Conservation (phyloP, 2,888 invertebrate genomes). For the Pocota personata region DNA sequence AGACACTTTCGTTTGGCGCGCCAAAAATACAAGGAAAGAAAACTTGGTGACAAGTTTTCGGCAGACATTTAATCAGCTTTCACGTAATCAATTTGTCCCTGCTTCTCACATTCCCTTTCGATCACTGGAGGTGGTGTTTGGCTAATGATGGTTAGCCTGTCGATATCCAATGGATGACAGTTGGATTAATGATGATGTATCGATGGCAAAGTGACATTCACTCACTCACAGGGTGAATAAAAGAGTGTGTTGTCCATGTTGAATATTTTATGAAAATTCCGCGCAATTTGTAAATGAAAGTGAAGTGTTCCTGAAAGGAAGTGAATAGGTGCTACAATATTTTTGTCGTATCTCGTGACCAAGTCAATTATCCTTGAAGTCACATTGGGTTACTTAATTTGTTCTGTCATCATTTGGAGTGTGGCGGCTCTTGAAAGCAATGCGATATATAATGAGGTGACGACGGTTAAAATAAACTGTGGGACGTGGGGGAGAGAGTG, state of each 20-base stretch:
- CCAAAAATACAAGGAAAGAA: conserved; percentile 12
- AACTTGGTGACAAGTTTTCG: conserved; percentile 69
- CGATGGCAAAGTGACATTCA: conserved; percentile 13
- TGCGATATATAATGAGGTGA: conserved; percentile 66
- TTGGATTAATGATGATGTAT: conserved; percentile 73
- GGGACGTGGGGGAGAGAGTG: background rate
- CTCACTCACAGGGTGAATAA: background rate
- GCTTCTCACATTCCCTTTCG: background rate
- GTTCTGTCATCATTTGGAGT: conserved; percentile 25
- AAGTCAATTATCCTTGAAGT: conserved; percentile 65
- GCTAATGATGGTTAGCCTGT: conserved; percentile 63
- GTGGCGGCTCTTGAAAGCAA: background rate
- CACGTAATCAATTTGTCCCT: conserved; percentile 72
- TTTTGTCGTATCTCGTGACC: conserved; percentile 52
- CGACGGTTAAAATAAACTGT: conserved; percentile 50
- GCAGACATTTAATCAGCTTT: conserved; percentile 72
- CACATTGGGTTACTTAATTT: conserved; percentile 32
- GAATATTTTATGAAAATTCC: conserved; percentile 58
- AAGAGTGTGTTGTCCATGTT: conserved; percentile 7
- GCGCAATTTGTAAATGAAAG: conserved; percentile 53
- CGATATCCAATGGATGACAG: conserved; percentile 65
- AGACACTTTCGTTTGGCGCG: conserved; percentile 35
- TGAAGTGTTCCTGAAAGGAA: background rate
- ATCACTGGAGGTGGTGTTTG: conserved; percentile 4
- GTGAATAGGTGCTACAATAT: background rate